Evolutionary conservation across 2,797 vertebrate species (phyloP).

Genomic region (Scyliorhinus canicula): DNA sequence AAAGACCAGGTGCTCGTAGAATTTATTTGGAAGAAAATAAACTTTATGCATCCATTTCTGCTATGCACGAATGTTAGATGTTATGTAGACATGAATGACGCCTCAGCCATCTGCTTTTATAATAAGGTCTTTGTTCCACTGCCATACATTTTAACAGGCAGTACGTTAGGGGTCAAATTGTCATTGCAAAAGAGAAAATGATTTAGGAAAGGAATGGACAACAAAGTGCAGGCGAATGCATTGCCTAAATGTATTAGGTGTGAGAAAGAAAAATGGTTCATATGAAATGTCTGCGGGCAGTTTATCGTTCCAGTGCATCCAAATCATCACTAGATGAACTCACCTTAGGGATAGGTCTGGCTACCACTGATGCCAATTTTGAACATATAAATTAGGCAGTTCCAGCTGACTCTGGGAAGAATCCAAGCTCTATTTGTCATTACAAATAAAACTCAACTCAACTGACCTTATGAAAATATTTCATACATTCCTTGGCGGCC

Average conservation of each 20-base stretch:
- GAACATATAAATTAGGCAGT: neutral
- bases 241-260: neutral
- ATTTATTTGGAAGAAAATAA: neutral
- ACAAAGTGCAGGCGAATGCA: neutral
- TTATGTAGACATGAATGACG: neutral
- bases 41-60: neutral
- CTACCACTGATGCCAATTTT: neutral
- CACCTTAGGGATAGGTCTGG: neutral
- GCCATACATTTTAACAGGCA: neutral
- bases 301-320: neutral
- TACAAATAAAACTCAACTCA: neutral
- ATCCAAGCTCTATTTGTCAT: slow-evolving; percentile 34
- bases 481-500: neutral
- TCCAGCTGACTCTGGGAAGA: slow-evolving; percentile 7
- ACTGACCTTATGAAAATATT: slow-evolving; percentile 1
- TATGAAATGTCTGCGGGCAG: neutral
- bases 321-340: neutral
- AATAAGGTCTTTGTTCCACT: neutral
- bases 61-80: neutral
- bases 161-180: neutral
- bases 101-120: neutral
- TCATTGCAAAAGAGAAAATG: neutral
- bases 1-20: neutral
- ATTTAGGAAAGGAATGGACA: neutral
- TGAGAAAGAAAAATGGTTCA: neutral